Conservation (phyloP, 1,140 invertebrate genomes). For the Scaptomyza hsui region DNA sequence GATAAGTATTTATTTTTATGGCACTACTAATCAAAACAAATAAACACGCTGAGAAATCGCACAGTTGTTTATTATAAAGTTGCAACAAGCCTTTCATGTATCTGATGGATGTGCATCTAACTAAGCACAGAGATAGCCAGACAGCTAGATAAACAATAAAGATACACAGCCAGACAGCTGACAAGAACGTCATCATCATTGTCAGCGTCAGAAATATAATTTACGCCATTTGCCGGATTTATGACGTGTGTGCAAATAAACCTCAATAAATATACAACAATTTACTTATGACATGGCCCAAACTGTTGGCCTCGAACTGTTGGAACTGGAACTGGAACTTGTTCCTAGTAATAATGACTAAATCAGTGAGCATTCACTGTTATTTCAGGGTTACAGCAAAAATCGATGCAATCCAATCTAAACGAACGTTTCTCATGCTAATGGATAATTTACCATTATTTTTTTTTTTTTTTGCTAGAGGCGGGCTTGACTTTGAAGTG, state of each 20-base stretch:
- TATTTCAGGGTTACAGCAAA: slow-evolving; percentile 3
- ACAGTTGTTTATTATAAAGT: slow-evolving; percentile 46
- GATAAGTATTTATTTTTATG: slow-evolving; percentile 31
- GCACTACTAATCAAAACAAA: slow-evolving; percentile 32
- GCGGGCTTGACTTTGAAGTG: not conserved
- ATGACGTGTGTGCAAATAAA: slow-evolving; percentile 11
- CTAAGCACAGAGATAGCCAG: slow-evolving; percentile 12
- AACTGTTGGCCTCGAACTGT: not conserved
- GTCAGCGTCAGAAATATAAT: slow-evolving; percentile 27
- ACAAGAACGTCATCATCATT: slow-evolving; percentile 54
- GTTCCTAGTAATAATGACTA: not conserved
- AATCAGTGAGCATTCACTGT: not conserved
- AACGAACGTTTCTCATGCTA: slow-evolving; percentile 13
- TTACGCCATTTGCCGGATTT: slow-evolving; percentile 22
- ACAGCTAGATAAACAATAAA: slow-evolving; percentile 35
- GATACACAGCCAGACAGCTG: slow-evolving; percentile 38
- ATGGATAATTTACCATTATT: slow-evolving; percentile 11
- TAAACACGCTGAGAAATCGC: slow-evolving; percentile 31
- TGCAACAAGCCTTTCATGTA: slow-evolving; percentile 17
- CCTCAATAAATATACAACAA: slow-evolving; percentile 4
- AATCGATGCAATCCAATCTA: slow-evolving; percentile 18
- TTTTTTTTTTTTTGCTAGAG: not conserved
- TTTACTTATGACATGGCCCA: not conserved
- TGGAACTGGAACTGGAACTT: not conserved
- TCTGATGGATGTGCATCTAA: slow-evolving; percentile 42